Evolutionary conservation across 2,888 invertebrate genomes (phyloP), one percentile per base, ranked within the genome.

Genomic region (Rhingia rostrata): DNA sequence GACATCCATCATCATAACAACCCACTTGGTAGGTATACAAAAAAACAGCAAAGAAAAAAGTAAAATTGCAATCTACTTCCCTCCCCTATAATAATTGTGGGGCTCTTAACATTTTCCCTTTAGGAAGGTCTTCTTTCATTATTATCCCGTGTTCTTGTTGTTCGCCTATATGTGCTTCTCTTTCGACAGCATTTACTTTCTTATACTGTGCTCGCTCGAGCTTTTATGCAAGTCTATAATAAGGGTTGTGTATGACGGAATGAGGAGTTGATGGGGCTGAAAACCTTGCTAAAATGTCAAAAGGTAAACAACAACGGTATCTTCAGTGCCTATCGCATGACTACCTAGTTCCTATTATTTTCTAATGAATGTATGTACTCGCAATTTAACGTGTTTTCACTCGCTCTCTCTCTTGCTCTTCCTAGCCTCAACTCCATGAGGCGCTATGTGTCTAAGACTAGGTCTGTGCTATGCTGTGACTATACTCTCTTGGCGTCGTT

Each of bases 251-350:
- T 54, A n/a, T 58, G 10, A 22, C 47, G 56, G 58, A 45, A 54
- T 45, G 43, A 39, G 43, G 35, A 32, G 47, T 41, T 45, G 67
- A 35, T 32, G 39, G 14, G 7, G 64, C 10, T 41, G 45, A 33
- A 69, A 41, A 67, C 33, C 30, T 63, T 63, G 37, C 73, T 67
- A 33, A 78, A 83, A 74, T 83, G 69, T 79, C 79, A 74, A 74
- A 67, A 82, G 78, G 82, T 82, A 82, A 82, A 82, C 78, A 82
- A 82, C 66, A 73, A 63, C n/a, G 47, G 69, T 35, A 60, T 67
- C 61, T 61, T 60, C 32, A 39, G 39, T 35, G 35, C 51, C 32
- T 37, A 7, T 58, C 30, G 43, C 45, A 6, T 64, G 74, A 47
- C 12, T 61, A 22, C 30, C 33, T 12, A 22, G 9, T 70, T 10